These are phyloP conservation scores for Idaea dimidiata DNA, from an alignment of 2,888 invertebrate species.

Conservation along the genomic window DNA sequence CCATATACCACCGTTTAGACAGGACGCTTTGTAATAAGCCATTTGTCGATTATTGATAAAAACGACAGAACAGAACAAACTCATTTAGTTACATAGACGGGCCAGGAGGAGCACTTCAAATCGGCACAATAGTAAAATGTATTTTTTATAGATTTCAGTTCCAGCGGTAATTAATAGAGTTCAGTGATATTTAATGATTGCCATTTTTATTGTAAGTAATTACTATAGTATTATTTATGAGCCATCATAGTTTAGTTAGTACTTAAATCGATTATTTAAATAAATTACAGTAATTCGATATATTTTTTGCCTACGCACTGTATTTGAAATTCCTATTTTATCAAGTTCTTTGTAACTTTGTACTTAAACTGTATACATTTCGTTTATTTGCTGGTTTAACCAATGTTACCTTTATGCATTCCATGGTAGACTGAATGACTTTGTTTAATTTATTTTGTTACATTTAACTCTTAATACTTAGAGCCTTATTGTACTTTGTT, in stretches of 20 bases:
- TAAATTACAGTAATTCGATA: neutral
- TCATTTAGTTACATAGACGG: too few species aligned
- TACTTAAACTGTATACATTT: neutral
- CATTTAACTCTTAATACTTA: neutral
- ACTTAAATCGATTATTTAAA: neutral
- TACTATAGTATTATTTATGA: neutral
- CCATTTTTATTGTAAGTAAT: neutral
- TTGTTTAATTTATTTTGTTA: neutral
- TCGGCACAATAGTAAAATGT: too few species aligned
- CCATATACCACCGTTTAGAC: too few species aligned
- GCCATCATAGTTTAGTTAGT: neutral
- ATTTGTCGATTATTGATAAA: too few species aligned
- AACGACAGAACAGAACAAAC: too few species aligned
- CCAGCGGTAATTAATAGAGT: too few species aligned
- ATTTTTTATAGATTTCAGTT: too few species aligned
- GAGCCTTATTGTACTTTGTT: neutral
- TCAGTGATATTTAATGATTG: too few species aligned
- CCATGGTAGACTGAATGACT: slow-evolving; percentile 16
- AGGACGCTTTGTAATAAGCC: too few species aligned
- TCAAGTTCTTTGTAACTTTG: neutral
- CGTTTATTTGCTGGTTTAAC: neutral
- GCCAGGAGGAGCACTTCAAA: too few species aligned
- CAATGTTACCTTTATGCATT: slow-evolving; percentile 27
- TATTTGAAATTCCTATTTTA: neutral
- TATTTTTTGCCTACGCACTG: neutral